Percentiles rank a stretch among this genome's conserved stretches.
Evolutionary conservation across 2,113 vertebrate genomes (phyloP).

Genomic region (Aegotheles bennettii): DNA sequence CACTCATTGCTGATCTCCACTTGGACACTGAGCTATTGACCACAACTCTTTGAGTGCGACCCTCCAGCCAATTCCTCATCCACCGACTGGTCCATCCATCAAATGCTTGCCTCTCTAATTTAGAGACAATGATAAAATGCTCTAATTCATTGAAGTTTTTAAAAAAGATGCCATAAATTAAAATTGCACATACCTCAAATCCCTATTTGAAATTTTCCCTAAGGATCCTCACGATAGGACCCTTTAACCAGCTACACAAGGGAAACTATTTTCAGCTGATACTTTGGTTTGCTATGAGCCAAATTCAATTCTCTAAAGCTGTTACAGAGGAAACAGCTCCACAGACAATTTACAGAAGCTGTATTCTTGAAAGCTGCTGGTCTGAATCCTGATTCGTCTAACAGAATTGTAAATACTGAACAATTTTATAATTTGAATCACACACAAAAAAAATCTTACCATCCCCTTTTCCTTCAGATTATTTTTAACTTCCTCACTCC

Average conservation of each 20-base stretch:
- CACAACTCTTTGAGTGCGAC: no score
- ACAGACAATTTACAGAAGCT: neutral
- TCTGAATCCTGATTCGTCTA: neutral
- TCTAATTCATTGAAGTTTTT: neutral
- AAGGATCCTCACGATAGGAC: neutral
- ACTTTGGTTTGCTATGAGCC: neutral
- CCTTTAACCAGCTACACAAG: neutral
- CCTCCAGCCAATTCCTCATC: no score
- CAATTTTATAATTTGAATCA: neutral
- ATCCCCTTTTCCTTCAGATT: neutral
- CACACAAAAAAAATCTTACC: neutral
- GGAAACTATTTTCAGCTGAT: neutral
- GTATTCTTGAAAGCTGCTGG: neutral
- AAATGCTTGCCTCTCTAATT: no score
- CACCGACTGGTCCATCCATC: no score
- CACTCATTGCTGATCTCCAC: no score
- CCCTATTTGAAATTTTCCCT: neutral
- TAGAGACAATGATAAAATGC: no score
- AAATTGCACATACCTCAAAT: neutral
- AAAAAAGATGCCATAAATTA: neutral
- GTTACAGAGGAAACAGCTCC: neutral
- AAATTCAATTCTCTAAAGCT: neutral
- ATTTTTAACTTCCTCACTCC: neutral
- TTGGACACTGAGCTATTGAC: no score
- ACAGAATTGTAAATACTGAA: neutral